Percentiles rank a stretch among this genome's conserved stretches.
Evolutionary conservation across 2,888 invertebrate genomes (phyloP).

Genomic region (Leptopilina syphax): DNA sequence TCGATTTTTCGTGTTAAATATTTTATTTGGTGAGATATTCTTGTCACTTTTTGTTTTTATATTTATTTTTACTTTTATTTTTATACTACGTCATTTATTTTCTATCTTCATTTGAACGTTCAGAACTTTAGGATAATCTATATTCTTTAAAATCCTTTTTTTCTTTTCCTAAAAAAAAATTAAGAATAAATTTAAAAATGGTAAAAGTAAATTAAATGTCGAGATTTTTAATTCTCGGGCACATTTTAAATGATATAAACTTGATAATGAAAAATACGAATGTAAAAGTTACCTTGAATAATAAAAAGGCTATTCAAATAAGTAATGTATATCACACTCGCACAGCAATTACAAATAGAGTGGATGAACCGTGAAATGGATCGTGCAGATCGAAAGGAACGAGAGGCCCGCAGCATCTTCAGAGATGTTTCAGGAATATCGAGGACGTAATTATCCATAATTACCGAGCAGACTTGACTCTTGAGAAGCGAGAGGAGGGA

Average conservation of each 20-base stretch:
- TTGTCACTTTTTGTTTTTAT: too few species aligned
- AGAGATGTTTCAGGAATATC: constrained; percentile 74
- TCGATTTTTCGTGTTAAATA: too few species aligned
- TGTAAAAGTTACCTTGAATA: constrained; percentile 8
- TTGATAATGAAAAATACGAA: not conserved
- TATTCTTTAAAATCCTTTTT: too few species aligned
- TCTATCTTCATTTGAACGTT: too few species aligned
- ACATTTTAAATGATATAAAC: not conserved
- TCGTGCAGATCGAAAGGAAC: constrained; percentile 60
- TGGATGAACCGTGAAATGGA: constrained; percentile 56
- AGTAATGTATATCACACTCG: constrained; percentile 42
- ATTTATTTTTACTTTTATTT: too few species aligned
- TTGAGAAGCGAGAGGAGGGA: constrained; percentile 71
- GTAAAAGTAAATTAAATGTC: too few species aligned
- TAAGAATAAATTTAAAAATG: too few species aligned
- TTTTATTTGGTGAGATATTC: too few species aligned
- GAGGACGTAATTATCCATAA: constrained; percentile 76
- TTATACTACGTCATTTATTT: too few species aligned
- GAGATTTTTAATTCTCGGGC: not conserved
- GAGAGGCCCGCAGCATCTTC: constrained; percentile 62
- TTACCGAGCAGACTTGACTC: constrained; percentile 73
- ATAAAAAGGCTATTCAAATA: constrained; percentile 13
- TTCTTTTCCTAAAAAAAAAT: too few species aligned
- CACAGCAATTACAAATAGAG: constrained; percentile 65
- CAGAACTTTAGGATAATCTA: too few species aligned